Percentiles rank a stretch among this genome's conserved stretches.
These are phyloP conservation scores for Bombus haemorrhoidalis DNA, from an alignment of 1,140 invertebrate species.

Conservation along the genomic window DNA sequence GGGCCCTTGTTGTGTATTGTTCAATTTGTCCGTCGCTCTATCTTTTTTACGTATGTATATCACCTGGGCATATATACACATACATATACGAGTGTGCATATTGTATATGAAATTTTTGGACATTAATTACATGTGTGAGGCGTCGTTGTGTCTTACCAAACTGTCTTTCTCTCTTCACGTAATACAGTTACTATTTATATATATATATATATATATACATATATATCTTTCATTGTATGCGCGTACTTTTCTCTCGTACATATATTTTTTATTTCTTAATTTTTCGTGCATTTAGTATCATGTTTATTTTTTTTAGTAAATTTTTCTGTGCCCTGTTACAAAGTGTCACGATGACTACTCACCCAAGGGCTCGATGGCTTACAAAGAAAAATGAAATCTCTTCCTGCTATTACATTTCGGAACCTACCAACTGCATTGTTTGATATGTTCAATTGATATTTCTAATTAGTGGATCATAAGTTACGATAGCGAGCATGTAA, in stretches of 20 bases:
- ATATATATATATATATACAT: neutral
- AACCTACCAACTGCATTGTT: neutral
- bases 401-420: neutral
- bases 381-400: slow-evolving; percentile 34
- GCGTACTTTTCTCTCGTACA: slow-evolving; percentile 18
- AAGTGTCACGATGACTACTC: slow-evolving; percentile 25
- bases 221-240: slow-evolving; percentile 38
- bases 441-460: neutral
- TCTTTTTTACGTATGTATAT: slow-evolving; percentile 62
- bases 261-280: slow-evolving; percentile 2
- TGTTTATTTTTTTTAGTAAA: neutral
- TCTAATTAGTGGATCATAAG: too few relatives aligned
- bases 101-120: slow-evolving; percentile 29
- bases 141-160: slow-evolving; percentile 60
- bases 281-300: neutral
- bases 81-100: slow-evolving; percentile 22
- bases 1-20: slow-evolving; percentile 81
- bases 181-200: slow-evolving; percentile 39
- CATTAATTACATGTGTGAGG: slow-evolving; percentile 40
- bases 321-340: slow-evolving; percentile 3
- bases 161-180: slow-evolving; percentile 58
- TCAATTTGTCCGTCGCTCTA: slow-evolving; percentile 69
- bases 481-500: too few relatives aligned
- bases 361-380: slow-evolving; percentile 62
- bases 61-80: slow-evolving; percentile 17